Conservation (phyloP, 2,888 invertebrate genomes). For the Macropis europaea region DNA sequence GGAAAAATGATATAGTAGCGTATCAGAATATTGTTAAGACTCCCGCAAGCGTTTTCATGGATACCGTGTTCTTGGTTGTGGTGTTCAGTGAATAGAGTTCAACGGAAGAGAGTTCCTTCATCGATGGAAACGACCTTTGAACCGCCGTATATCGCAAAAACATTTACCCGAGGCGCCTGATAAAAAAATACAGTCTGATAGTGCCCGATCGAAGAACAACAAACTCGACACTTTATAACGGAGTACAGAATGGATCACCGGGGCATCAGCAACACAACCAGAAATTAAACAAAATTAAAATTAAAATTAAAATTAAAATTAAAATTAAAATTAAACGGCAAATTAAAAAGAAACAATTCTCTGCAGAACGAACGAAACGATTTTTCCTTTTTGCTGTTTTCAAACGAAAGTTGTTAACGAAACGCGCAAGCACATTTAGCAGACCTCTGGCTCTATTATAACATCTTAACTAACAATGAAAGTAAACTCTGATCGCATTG, state of each 20-base stretch:
- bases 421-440: not conserved
- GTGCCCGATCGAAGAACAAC: not conserved
- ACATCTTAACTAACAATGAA: slow-evolving; percentile 3
- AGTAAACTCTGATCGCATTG: slow-evolving; percentile 1
- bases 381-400: too few species aligned
- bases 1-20: slow-evolving; percentile 11
- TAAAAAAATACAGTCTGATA: not conserved
- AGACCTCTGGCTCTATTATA: slow-evolving; percentile 11
- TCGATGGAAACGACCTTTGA: slow-evolving; percentile 13
- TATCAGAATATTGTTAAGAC: not conserved
- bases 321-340: too few species aligned
- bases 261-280: too few species aligned
- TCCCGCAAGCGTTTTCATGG: slow-evolving; percentile 8
- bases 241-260: too few species aligned
- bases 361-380: too few species aligned
- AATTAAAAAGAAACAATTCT: too few species aligned
- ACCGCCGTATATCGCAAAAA: slow-evolving; percentile 11
- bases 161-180: not conserved
- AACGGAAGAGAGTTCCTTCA: not conserved
- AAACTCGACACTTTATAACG: not conserved
- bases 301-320: too few species aligned
- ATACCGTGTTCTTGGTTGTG: slow-evolving; percentile 16
- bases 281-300: too few species aligned
- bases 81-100: not conserved
- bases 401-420: not conserved